A percentile compares a stretch with the other conserved stretches of the same genome.
These are phyloP conservation scores for Solen grandis DNA, from an alignment of 1,140 invertebrate genomes.

Conservation along the genomic window DNA sequence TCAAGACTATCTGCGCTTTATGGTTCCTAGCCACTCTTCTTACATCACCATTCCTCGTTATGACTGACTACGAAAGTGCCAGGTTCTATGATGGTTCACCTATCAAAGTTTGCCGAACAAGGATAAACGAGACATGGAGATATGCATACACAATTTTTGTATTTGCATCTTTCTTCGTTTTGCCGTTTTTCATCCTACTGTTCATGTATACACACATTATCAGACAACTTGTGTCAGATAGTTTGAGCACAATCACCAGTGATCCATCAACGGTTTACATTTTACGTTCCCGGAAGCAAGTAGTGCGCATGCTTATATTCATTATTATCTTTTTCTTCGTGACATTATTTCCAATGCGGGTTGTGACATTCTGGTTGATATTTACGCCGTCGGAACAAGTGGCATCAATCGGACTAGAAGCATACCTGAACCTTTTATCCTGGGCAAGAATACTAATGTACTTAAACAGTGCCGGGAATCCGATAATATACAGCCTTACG, in stretches of 20 bases:
- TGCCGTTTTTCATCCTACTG: slow-evolving; percentile 17
- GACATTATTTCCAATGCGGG: slow-evolving; percentile 92
- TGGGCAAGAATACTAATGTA: slow-evolving; percentile 83
- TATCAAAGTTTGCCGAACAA: slow-evolving; percentile 19
- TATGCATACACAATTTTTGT: slow-evolving; percentile 3
- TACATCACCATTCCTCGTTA: background rate
- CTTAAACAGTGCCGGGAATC: slow-evolving; percentile 75
- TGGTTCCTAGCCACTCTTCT: background rate
- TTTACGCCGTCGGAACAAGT: slow-evolving; percentile 86
- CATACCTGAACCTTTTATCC: slow-evolving; percentile 92
- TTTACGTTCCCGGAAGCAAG: slow-evolving; percentile 77
- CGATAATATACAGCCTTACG: slow-evolving; percentile 76
- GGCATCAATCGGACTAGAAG: slow-evolving; percentile 87
- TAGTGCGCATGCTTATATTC: slow-evolving; percentile 93
- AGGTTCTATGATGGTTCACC: slow-evolving; percentile 13
- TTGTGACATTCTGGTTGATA: slow-evolving; percentile 85
- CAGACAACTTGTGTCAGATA: slow-evolving; percentile 7
- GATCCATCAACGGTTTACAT: background rate
- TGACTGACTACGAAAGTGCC: slow-evolving; percentile 6
- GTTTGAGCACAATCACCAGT: background rate
- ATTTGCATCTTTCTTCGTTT: slow-evolving; percentile 4
- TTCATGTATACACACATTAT: slow-evolving; percentile 3
- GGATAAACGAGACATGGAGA: background rate
- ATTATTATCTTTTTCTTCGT: slow-evolving; percentile 95
- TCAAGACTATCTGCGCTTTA: background rate